Evolutionary conservation across 2,113 vertebrate species (phyloP).

Genomic region (Anoplopoma fimbria): DNA sequence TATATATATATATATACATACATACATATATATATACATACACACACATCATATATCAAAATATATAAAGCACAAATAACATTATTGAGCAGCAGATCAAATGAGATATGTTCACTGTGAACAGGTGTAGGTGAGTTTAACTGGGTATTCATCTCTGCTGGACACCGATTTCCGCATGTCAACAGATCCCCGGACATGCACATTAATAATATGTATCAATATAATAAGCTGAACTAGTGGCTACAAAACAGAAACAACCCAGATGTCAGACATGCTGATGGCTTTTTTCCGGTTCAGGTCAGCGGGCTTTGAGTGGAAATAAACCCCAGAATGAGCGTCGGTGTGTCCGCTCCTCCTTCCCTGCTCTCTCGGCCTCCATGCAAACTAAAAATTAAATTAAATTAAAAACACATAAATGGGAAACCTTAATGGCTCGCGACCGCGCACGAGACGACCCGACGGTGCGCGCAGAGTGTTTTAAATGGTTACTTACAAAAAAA

Average conservation of each 20-base stretch:
- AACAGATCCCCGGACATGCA: constrained; percentile 44
- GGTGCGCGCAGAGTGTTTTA: too few relatives aligned
- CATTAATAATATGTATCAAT: too few relatives aligned
- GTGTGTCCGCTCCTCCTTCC: constrained; percentile 54
- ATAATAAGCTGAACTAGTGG: too few relatives aligned
- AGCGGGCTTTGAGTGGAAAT: constrained; percentile 26
- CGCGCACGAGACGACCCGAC: background rate
- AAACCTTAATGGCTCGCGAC: constrained; percentile 25
- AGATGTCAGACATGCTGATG: too few relatives aligned
- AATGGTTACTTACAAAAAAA: constrained; percentile 77
- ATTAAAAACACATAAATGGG: constrained; percentile 38
- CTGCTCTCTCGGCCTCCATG: constrained; percentile 57
- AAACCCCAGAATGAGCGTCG: constrained; percentile 26
- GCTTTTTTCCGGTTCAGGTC: constrained; percentile 12
- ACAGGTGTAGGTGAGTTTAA: constrained; percentile 56
- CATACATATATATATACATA: too few relatives aligned
- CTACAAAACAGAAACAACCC: too few relatives aligned
- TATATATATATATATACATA: too few relatives aligned
- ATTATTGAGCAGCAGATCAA: background rate
- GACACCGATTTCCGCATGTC: constrained; percentile 66
- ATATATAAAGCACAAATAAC: background rate
- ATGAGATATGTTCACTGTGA: background rate
- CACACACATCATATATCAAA: too few relatives aligned
- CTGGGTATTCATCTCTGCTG: constrained; percentile 24
- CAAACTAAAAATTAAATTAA: constrained; percentile 29